Evolutionary conservation across 37 sponge, comb jelly and placozoan species (phyloP), one percentile per base, ranked within the genome.

Genomic region (Chondrosia reniformis): DNA sequence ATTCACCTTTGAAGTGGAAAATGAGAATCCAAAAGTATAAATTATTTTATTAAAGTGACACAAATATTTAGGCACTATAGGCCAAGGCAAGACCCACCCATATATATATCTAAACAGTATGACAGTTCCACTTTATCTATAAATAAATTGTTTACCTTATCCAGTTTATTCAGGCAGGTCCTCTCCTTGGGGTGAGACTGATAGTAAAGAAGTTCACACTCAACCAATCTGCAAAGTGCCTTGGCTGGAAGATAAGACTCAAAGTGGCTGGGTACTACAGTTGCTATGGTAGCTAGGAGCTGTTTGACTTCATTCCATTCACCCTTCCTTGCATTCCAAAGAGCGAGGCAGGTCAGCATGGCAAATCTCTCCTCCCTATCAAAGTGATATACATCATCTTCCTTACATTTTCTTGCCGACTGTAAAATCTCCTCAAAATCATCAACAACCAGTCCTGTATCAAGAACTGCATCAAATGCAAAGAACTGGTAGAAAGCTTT

Each of bases 351-450:
- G 42, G 92, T 79, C 13, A 86, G 39, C 9, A 91, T 67, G 46
- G 80, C 86, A 79, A 87, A 91, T 24, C 87, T 63, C 72, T 91
- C 92, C 2, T 45, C 76, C 0, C 83, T 78, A 80, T 91, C 88
- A 62, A 65, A 91, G 66, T 91, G 86, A 55, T 81, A 91, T 40
- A 91, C 61, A 43, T 91, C 86, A 32, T 83, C 89, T 13, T 75
- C 34, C 42, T 81, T 84, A 42, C 80, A 76, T 4, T 44, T 32
- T 66, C 79, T 67, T 25, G 84, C 85, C 27, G 81, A 36, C 5
- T 8, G 10, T 21, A 84, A 45, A 6, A 84, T 21, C 28, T 28
- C 45, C 39, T 89, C 38, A n/a, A 58, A 63, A 56, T 45, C 72
- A 13, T 84, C 63, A 24, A 38, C 42, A 45, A 17, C n/a, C 54